Evolutionary conservation across 2,113 vertebrate genomes (phyloP), one percentile per base, ranked within the genome.

Genomic region (Pygathrix nemaeus): DNA sequence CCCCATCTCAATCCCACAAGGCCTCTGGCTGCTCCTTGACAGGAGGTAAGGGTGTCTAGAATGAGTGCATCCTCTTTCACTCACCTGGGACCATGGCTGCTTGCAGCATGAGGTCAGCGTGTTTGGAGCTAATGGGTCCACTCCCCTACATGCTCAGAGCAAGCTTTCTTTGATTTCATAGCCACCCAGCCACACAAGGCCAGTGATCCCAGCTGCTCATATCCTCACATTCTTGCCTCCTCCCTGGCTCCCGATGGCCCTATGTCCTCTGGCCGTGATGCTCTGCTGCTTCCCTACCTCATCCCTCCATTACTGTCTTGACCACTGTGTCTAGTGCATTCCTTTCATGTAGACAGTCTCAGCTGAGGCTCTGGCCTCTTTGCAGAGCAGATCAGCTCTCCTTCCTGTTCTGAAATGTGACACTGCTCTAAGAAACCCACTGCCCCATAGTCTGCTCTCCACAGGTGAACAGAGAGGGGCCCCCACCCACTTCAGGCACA

Each of bases 221-320:
- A 18, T 27, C 52, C 52, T 43, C 1, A 35, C 45, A 43, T 32
- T 61, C 66, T 57, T 4, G 17, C 12, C n/a, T 55, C 32, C 17
- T 75, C 17, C 27, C 16, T 88, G 20, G 23, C 66, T 59, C 50
- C 27, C 10, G 0, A 6, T 20, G 14, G 52, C 66, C 59, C n/a
- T 4, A 3, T 11, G 3, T 45, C 64, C 50, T 88, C 48, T 0
- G 50, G 50, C 30, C 10, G 0, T 8, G 52, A 55, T 17, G 18
- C 9, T 68, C 52, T 76, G 35, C 32, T 73, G 8, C 35, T 40
- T 40, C 23, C 5, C 20, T 40, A 48, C 43, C 12, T 25, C 1
- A 10, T 17, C 6, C 20, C n/a, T 80, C 23, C 45, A 35, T 12
- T 45, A 50, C 73, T 52, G 3, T 45, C 38, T 72, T 64, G 38